A percentile compares a stretch with the other conserved stretches of the same genome.
These are phyloP conservation scores for Hipposideros larvatus DNA, from an alignment of 2,797 vertebrate species.

Conservation along the genomic window DNA sequence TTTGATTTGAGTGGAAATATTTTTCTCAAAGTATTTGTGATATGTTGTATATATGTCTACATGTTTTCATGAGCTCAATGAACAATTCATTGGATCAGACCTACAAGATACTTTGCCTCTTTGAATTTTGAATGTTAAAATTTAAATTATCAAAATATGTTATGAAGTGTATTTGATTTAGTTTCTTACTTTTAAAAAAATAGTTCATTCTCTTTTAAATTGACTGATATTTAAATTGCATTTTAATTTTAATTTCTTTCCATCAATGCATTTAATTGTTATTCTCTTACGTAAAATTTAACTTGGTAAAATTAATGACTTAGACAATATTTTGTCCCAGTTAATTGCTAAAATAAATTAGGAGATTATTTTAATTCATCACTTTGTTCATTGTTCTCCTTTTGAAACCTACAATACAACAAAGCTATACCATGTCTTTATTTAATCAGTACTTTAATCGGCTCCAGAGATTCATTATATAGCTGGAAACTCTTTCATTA, in stretches of 20 bases:
- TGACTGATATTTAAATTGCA: neutral
- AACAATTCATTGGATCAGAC: neutral
- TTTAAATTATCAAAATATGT: neutral
- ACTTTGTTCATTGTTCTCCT: neutral
- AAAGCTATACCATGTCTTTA: neutral
- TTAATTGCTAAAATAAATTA: neutral
- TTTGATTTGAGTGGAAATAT: neutral
- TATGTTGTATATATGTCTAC: neutral
- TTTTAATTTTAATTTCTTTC: neutral
- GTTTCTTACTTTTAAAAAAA: neutral
- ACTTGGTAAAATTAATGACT: neutral
- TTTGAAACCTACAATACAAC: neutral
- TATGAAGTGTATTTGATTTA: neutral
- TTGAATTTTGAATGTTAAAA: neutral
- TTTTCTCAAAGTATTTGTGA: neutral
- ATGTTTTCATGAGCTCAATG: neutral
- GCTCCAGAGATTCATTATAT: neutral
- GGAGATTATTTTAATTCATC: neutral
- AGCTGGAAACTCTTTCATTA: conserved; percentile 23
- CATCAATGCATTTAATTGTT: neutral
- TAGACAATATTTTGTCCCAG: neutral
- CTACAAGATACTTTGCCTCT: neutral
- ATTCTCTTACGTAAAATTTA: neutral
- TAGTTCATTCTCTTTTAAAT: neutral
- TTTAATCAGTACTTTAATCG: conserved; percentile 18